Evolutionary conservation across 1,140 invertebrate species (phyloP).

Genomic region (Atta texana): DNA sequence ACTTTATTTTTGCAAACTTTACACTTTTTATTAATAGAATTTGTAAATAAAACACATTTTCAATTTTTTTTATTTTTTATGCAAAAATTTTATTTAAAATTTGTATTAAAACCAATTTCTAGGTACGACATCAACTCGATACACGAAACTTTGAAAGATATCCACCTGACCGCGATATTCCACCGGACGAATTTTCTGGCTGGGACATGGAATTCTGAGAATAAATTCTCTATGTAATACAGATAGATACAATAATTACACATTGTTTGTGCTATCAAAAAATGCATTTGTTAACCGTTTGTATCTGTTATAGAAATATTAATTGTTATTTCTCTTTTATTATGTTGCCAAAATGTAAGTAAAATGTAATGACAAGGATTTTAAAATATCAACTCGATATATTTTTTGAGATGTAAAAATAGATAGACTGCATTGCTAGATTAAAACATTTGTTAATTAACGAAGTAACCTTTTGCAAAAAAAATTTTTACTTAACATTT

Average conservation of each 20-base stretch:
- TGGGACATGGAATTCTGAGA: constrained; percentile 88
- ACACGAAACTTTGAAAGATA: constrained; percentile 89
- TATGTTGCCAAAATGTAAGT: neutral
- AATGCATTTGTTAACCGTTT: neutral
- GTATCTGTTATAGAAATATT: neutral
- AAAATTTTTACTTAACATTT: neutral
- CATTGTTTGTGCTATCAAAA: neutral
- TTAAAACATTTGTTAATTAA: neutral
- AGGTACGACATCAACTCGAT: constrained; percentile 86
- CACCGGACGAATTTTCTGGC: constrained; percentile 88
- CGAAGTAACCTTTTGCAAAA: neutral
- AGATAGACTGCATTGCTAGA: neutral
- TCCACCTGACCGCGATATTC: constrained; percentile 87
- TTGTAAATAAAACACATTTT: neutral
- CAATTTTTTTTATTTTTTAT: neutral
- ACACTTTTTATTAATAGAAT: no score
- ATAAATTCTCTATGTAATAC: neutral
- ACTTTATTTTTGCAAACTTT: constrained; percentile 66
- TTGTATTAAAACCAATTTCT: constrained; percentile 44
- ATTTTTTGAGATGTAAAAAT: constrained; percentile 11
- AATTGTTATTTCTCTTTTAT: neutral
- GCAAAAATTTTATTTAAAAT: neutral
- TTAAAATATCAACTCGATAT: neutral
- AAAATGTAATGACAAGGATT: constrained; percentile 17
- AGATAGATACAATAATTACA: neutral